These are phyloP conservation scores for Dipodomys spectabilis DNA, from an alignment of 2,113 vertebrate species.

Conservation along the genomic window DNA sequence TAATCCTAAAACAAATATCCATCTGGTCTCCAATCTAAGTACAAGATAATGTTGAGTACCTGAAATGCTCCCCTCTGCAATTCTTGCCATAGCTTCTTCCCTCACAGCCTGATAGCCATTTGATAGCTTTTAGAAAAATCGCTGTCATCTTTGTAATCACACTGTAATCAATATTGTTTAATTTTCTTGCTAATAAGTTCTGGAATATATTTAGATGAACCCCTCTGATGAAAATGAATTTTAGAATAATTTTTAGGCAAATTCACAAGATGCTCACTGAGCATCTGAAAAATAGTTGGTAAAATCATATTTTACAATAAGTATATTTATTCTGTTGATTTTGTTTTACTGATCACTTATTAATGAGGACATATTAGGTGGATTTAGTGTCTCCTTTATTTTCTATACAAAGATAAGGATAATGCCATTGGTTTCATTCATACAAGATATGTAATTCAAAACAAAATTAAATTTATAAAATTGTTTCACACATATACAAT, in stretches of 20 bases:
- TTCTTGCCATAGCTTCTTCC: neutral
- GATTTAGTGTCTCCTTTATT: constrained; percentile 28
- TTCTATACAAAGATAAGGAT: constrained; percentile 17
- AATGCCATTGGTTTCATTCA: neutral
- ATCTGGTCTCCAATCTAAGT: neutral
- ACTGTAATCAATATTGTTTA: neutral
- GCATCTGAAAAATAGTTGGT: neutral
- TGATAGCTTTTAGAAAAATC: neutral
- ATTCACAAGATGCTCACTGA: neutral
- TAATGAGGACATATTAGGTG: neutral
- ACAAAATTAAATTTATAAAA: constrained; percentile 14
- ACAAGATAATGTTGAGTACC: neutral
- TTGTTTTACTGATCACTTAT: neutral
- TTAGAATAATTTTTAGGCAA: neutral
- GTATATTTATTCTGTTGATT: neutral
- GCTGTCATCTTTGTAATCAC: neutral
- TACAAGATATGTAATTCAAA: constrained; percentile 20
- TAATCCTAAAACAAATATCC: neutral
- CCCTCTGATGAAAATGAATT: neutral
- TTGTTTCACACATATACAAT: neutral
- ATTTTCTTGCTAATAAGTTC: neutral
- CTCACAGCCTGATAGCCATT: neutral
- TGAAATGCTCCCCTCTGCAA: neutral
- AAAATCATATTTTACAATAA: neutral
- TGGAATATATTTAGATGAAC: constrained; percentile 16